Evolutionary conservation across 2,888 invertebrate genomes (phyloP), one percentile per base, ranked within the genome.

Genomic region (Lottia gigantea): DNA sequence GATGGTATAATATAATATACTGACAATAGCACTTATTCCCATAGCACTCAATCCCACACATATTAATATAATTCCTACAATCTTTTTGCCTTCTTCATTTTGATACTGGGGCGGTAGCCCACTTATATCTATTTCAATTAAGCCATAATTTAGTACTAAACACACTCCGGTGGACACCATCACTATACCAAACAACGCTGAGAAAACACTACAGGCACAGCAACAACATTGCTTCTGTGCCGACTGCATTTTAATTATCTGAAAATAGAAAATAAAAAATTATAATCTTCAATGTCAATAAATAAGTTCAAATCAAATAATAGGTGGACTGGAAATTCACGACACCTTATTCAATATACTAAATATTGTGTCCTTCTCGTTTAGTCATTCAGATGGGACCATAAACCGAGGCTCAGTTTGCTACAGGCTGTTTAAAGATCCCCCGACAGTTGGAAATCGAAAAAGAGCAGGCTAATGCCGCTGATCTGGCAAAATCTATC

Each of bases 31-130:
- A 67, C 83, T 83, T n/a, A 84, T 72, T 4, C 78, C 67, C 63
- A 82, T 71, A 63, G 77, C 76, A 8, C 74, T 70, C 16, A 82
- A 40, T 62, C 84, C 82, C 19, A 78, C 79, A 40, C 77, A 78
- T n/a, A 81, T 83, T 7, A 85, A 72, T 62, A 84, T 82, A 61
- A 85, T 84, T 12, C 85, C 85, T n/a, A 85, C 81, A 11, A 82
- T 79, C 66, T 73, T 74, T 71, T 83, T 83, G 45, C 83, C 85
- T 46, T 82, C 81, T 40, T 83, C 83, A 63, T 79, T 84, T 67
- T 82, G 80, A 16, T 81, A 74, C 65, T 82, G 79, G 0, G 82
- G 80, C 0, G 83, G 82, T n/a, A 85, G 76, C 11, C 83, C 75
- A 16, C 77, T 71, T 12, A 77, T 80, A 76, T 83, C 82, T 65